phyloP scores from a whole-genome alignment of 1,140 invertebrate species.

The Heliconius nattereri region DNA sequence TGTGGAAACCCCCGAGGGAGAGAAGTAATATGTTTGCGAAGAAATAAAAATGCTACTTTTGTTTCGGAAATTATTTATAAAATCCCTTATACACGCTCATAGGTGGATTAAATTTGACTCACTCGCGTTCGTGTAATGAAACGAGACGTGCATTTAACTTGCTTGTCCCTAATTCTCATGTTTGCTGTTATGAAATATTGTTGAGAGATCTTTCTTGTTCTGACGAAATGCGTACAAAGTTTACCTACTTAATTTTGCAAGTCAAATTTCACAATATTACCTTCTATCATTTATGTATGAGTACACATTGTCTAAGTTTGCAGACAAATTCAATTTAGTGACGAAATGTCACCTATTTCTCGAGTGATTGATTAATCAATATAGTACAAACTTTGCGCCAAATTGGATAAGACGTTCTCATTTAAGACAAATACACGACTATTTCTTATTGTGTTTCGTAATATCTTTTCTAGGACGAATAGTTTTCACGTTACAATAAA shows the following conservation, averaged over 20 bases:
- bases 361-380: conserved; percentile 11
- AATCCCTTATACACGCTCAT: background rate
- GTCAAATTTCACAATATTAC: background rate
- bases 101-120: conserved; percentile 17
- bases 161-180: conserved; percentile 10
- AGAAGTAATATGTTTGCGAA: conserved; percentile 20
- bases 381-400: conserved; percentile 7
- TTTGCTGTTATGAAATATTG: conserved; percentile 10
- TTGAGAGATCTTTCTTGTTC: background rate
- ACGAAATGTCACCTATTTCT: background rate
- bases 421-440: conserved; percentile 1
- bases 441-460: background rate
- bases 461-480: background rate
- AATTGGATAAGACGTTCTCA: background rate
- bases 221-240: background rate
- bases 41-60: conserved; percentile 29
- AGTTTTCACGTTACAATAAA: too few relatives aligned
- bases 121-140: conserved; percentile 10
- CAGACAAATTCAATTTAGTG: conserved; percentile 10
- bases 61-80: conserved; percentile 30
- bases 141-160: background rate
- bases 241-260: background rate
- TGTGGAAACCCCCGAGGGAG: conserved; percentile 14
- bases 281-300: conserved; percentile 5
- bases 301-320: background rate